Conservation (phyloP, 2,797 vertebrate genomes). For the Sparidentex hasta region DNA sequence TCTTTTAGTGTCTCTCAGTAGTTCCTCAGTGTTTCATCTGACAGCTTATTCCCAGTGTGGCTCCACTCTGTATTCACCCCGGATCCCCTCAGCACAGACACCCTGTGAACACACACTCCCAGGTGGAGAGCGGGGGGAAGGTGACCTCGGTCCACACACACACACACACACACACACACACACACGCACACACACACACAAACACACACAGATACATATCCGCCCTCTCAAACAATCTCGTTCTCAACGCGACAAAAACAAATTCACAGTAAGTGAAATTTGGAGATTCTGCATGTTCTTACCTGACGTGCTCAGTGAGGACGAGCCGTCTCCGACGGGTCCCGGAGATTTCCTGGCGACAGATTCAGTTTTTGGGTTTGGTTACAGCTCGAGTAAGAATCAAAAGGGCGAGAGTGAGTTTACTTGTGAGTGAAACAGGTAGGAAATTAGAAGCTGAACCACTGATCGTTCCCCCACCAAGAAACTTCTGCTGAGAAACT, state of each 20-base stretch:
- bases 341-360: conserved; percentile 24
- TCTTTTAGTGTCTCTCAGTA: conserved; percentile 80
- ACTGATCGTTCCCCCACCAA: neutral
- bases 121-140: conserved; percentile 71
- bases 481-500: no score
- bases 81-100: conserved; percentile 84
- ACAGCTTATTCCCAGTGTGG: conserved; percentile 86
- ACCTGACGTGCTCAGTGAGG: conserved; percentile 37
- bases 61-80: conserved; percentile 85
- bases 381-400: conserved; percentile 10
- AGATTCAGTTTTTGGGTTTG: conserved; percentile 6
- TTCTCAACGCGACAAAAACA: conserved; percentile 41
- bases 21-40: conserved; percentile 84
- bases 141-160: conserved; percentile 79
- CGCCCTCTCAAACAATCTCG: neutral
- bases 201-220: conserved; percentile 21
- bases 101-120: conserved; percentile 84
- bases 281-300: conserved; percentile 43
- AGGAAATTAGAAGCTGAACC: conserved; percentile 1
- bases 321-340: conserved; percentile 18
- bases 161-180: conserved; percentile 52
- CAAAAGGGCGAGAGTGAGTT: conserved; percentile 19
- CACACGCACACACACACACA: conserved; percentile 53
- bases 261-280: conserved; percentile 20
- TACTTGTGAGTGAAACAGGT: conserved; percentile 18